Evolutionary conservation across 2,113 vertebrate genomes (phyloP).

Genomic region (Muscicapa adusta): DNA sequence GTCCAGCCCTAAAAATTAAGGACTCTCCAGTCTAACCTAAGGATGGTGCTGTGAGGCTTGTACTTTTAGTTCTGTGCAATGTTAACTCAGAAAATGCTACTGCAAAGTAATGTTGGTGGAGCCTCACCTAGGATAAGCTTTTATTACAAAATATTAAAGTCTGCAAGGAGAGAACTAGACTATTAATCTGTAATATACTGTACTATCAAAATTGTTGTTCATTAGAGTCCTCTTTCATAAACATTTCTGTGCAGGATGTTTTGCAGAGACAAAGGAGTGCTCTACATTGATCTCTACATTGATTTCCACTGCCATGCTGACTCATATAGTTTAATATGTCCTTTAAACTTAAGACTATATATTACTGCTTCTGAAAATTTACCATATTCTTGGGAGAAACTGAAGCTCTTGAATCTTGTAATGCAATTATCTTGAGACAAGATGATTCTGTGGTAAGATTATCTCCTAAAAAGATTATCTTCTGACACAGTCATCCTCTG

Average conservation of each 20-base stretch:
- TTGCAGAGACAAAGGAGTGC: background rate
- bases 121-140: background rate
- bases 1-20: background rate
- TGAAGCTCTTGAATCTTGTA: background rate
- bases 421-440: conserved; percentile 20
- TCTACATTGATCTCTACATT: background rate
- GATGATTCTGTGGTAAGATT: conserved; percentile 34
- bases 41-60: background rate
- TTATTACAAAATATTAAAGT: background rate
- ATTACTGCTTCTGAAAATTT: background rate
- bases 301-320: background rate
- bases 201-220: background rate
- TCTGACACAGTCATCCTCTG: background rate
- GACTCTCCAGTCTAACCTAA: background rate
- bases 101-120: background rate
- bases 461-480: conserved; percentile 54
- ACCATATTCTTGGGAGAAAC: background rate
- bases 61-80: background rate
- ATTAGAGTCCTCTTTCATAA: background rate
- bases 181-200: background rate
- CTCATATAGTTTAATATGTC: background rate
- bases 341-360: background rate
- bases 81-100: background rate
- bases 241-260: background rate
- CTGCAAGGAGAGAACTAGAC: background rate